These are phyloP conservation scores for Neosilurus hyrtlii DNA, from an alignment of 2,797 vertebrate species.

Conservation along the genomic window DNA sequence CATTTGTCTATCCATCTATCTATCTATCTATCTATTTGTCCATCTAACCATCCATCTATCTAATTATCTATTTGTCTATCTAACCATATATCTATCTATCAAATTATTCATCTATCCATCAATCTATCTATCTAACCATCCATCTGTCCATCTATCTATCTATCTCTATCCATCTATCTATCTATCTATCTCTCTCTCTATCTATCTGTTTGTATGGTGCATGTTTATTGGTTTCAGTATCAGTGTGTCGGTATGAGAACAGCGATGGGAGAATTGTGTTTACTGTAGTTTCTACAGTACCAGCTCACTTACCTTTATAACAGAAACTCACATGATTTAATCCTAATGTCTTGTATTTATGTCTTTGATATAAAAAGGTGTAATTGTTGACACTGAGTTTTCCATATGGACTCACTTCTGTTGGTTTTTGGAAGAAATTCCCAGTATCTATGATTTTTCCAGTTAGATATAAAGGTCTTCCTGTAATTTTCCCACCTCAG, in stretches of 20 bases:
- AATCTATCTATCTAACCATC: too few relatives aligned
- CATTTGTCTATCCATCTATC: too few relatives aligned
- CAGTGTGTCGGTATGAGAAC: background rate
- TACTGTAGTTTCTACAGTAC: background rate
- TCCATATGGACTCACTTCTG: background rate
- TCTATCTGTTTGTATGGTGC: too few relatives aligned
- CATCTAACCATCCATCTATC: too few relatives aligned
- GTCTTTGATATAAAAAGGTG: background rate
- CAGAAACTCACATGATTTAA: background rate
- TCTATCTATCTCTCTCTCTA: too few relatives aligned
- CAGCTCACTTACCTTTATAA: background rate
- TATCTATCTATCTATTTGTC: too few relatives aligned
- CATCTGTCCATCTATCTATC: too few relatives aligned
- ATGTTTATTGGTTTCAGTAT: background rate
- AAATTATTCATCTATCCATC: too few relatives aligned
- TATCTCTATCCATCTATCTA: too few relatives aligned
- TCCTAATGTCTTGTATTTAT: background rate
- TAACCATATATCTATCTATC: too few relatives aligned
- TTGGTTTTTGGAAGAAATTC: background rate
- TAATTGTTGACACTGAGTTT: background rate
- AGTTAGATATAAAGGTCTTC: background rate
- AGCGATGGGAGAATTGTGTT: background rate
- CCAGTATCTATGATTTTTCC: background rate
- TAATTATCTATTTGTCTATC: too few relatives aligned
- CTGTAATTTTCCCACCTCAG: background rate